These are phyloP conservation scores for Tachina grossa DNA, from an alignment of 2,888 invertebrate species.

Conservation along the genomic window DNA sequence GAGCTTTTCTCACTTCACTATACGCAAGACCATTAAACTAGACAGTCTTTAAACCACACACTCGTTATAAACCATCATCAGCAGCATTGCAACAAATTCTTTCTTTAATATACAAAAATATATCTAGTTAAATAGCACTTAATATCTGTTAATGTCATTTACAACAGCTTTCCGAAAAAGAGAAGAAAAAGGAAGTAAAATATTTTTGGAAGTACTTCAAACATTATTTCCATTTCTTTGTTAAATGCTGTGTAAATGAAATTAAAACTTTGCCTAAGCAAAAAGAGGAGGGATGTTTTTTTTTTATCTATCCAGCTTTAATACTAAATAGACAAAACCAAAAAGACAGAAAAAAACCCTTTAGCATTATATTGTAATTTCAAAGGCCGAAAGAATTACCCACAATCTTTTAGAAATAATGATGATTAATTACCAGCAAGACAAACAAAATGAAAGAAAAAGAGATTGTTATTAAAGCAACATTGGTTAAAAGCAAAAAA, in stretches of 20 bases:
- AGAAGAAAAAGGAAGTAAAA: not conserved
- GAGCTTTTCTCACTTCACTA: not conserved
- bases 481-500: constrained; percentile 11
- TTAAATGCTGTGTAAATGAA: constrained; percentile 42
- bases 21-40: constrained; percentile 9
- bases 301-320: constrained; percentile 10
- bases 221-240: constrained; percentile 42
- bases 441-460: constrained; percentile 9
- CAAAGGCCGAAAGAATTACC: constrained; percentile 16
- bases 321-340: constrained; percentile 16
- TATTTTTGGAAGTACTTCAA: constrained; percentile 51
- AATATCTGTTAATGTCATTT: constrained; percentile 70
- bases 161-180: constrained; percentile 17
- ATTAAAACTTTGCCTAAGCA: constrained; percentile 29
- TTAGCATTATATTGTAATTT: constrained; percentile 34
- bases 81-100: constrained; percentile 41
- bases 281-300: constrained; percentile 11
- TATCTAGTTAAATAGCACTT: constrained; percentile 64
- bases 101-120: not conserved
- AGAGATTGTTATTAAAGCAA: constrained; percentile 35
- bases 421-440: constrained; percentile 64
- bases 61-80: not conserved
- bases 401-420: constrained; percentile 52
- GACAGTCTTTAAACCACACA: not conserved
- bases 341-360: constrained; percentile 17